phyloP scores from a whole-genome alignment of 2,797 vertebrate species.

The Danionella dracula region DNA sequence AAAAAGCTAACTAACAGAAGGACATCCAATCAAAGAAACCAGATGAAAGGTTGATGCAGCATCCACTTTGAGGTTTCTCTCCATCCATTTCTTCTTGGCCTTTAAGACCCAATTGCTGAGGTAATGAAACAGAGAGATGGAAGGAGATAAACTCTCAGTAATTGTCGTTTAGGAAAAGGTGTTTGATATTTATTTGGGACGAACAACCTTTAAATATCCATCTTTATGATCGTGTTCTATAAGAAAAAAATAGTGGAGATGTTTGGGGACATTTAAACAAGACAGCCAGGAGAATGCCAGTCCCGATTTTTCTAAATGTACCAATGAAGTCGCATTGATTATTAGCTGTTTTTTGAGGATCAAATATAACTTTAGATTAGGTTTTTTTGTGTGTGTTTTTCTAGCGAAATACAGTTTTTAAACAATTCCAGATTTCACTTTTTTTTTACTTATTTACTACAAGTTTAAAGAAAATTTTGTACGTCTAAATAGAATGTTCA shows the following conservation, averaged over 20 bases:
- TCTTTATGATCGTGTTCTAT: too few relatives aligned
- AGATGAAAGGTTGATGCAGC: constrained; percentile 3
- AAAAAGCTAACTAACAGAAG: constrained; percentile 4
- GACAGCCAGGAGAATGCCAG: not conserved
- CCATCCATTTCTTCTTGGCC: constrained; percentile 1
- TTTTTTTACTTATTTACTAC: too few relatives aligned
- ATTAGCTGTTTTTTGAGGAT: too few relatives aligned
- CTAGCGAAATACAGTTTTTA: too few relatives aligned
- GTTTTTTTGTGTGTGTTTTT: too few relatives aligned
- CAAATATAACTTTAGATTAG: too few relatives aligned
- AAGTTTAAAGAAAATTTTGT: too few relatives aligned
- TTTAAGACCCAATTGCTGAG: constrained; percentile 8
- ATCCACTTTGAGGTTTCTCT: not conserved
- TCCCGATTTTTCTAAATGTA: not conserved
- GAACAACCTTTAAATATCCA: constrained; percentile 31
- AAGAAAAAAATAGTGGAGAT: too few relatives aligned
- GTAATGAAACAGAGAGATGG: not conserved
- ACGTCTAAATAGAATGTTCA: too few relatives aligned
- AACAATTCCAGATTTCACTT: too few relatives aligned
- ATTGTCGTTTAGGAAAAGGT: constrained; percentile 28
- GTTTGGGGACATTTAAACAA: not conserved
- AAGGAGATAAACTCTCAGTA: not conserved
- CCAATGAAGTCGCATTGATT: too few relatives aligned
- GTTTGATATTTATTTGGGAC: constrained; percentile 18
- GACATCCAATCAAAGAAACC: not conserved